Base-by-base conservation (phyloP, 2,888 invertebrate species). In the Atherix ibis region DNA sequence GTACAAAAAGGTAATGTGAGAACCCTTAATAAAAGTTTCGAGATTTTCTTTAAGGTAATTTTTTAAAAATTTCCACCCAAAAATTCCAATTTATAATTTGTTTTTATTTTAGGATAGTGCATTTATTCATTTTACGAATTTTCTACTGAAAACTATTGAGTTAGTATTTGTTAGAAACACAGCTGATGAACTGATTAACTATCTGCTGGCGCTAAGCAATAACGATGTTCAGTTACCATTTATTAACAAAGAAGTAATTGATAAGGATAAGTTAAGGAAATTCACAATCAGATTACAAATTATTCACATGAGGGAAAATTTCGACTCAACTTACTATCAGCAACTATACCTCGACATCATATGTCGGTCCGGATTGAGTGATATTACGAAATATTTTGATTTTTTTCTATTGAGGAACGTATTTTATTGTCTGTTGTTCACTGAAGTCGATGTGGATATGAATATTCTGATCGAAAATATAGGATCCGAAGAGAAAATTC, bases 21-120 rank as follows among this genome's bases (percentile, higher is more conserved):
- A 25, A 73, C 74, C 0, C 50, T 83, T 16, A 64, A 68, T 31
- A 70, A 74, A 46, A 75, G 79, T 39, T 70, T 78, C 48, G 57
- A 67, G 29, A 71, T 82, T 44, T 83, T 83, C 54, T 69, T 78
- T 56, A 71, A 75, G 44, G 73, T 77, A 34, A 72, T 52, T 28
- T 18, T n/a, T 22, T 22, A n/a, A 14, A 15, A 15, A 28, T 16
- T 28, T 13, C 26, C 5, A 26, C 10, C 10, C 22, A 25, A 17
- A 27, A 26, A 12, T 12, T 33, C 15, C 18, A 26, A 18, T 19
- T 5, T 17, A 24, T 34, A 22, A 32, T 28, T 18, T 31, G 36
- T 38, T 34, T 43, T 43, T 36, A 36, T 48, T 61, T 28, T 48
- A 81, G 79, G 69, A 76, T 15, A 75, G 70, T 52, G 71, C 76